These are phyloP conservation scores for Vanessa cardui DNA, from an alignment of 2,888 invertebrate genomes.

Conservation along the genomic window DNA sequence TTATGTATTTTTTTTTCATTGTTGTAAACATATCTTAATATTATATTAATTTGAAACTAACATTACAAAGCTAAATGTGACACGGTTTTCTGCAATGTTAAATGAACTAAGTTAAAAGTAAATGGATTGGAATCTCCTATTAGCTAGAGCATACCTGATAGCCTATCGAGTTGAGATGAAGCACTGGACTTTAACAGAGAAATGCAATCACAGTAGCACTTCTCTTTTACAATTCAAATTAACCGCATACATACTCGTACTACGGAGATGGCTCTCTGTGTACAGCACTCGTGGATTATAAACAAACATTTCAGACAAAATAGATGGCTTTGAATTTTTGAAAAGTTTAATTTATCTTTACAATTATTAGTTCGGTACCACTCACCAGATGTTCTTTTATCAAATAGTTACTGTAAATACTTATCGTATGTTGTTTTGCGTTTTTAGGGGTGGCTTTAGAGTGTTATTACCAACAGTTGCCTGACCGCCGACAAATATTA, in stretches of 20 bases:
- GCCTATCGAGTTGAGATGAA: slow-evolving; percentile 25
- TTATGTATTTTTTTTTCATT: too few relatives aligned
- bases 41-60: too few relatives aligned
- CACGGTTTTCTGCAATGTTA: background rate
- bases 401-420: too few relatives aligned
- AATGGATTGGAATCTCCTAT: background rate
- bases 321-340: background rate
- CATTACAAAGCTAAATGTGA: too few relatives aligned
- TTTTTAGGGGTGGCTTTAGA: too few relatives aligned
- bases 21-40: too few relatives aligned
- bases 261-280: background rate
- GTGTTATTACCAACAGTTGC: too few relatives aligned
- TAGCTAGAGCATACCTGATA: slow-evolving; percentile 13
- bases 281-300: background rate
- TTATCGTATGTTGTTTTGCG: too few relatives aligned
- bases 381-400: too few relatives aligned
- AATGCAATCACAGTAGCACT: slow-evolving; percentile 25
- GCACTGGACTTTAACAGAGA: slow-evolving; percentile 27
- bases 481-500: too few relatives aligned
- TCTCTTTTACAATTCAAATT: slow-evolving; percentile 16
- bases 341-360: background rate
- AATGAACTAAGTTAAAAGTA: background rate
- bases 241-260: background rate
- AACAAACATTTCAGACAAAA: background rate
- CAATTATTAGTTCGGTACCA: background rate